Evolutionary conservation across 2,113 vertebrate genomes (phyloP), one percentile per base, ranked within the genome.

Genomic region (Lophotis ruficrista): DNA sequence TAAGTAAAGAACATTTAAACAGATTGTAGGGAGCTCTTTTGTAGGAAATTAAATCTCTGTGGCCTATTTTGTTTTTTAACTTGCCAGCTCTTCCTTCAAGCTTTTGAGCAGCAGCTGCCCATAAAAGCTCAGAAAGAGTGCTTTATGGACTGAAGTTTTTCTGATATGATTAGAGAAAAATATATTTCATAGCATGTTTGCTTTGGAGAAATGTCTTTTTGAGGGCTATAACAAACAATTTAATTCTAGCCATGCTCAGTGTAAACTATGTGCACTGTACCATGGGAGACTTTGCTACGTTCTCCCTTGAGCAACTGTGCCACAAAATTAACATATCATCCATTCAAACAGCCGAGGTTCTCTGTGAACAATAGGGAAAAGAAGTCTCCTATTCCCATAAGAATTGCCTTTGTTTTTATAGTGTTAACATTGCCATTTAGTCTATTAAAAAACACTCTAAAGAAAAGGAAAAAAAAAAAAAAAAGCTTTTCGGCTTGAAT

Each of bases 1-100:
- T 27, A 53, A 82, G 45, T 56, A 79, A 73, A 77, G 45, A 38
- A 48, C 28, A 1, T 91, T 94, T 86, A 75, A 91, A 69, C 18
- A 69, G n/a, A 51, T 92, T 96, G 35, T 65, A 51, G 57, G 53
- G 83, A 91, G 54, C 31, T 95, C 14, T 93, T 95, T 95, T 90
- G 45, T 88, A 90, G 64, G 76, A 90, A 66, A 70, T 92, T 76
- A 82, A 90, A 94, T 88, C 27, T 80, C 64, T 83, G 35, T 89
- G 53, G 43, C 64, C 56, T 96, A 2, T 77, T 77, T 83, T 60
- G 22, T 23, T 81, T 89, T 73, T 72, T 69, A 54, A 90, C 70
- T 90, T 92, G 25, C 45, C 18, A 78, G 20, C 57, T 77, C 22
- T 75, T 96, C 65, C 50, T 89, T 77, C 30, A 53, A 87, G 73